These are phyloP conservation scores for Capitella teleta DNA, from an alignment of 1,140 invertebrate genomes.

Conservation along the genomic window DNA sequence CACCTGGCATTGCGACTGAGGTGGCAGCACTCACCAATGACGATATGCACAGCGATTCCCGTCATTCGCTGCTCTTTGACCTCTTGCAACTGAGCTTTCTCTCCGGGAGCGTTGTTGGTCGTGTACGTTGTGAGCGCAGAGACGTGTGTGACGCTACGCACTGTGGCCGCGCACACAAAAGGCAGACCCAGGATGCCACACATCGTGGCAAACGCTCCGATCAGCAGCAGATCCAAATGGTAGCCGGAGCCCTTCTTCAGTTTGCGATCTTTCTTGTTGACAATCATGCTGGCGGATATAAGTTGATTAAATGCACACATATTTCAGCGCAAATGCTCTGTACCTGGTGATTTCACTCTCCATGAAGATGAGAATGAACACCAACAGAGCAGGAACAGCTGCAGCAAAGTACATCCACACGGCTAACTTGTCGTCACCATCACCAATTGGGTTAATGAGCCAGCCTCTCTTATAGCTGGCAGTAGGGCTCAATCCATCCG, in stretches of 20 bases:
- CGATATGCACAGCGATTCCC: constrained; percentile 51
- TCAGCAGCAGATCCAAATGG: constrained; percentile 87
- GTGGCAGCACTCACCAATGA: constrained; percentile 8
- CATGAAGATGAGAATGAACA: constrained; percentile 98
- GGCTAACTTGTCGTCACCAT: constrained; percentile 52
- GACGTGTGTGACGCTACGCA: constrained; percentile 96
- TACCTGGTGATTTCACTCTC: constrained; percentile 98
- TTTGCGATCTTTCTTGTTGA: constrained; percentile 97
- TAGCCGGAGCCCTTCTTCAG: constrained; percentile 95
- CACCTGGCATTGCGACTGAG: too few species aligned
- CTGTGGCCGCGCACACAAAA: constrained; percentile 91
- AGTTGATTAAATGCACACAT: neutral
- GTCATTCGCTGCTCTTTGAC: constrained; percentile 91
- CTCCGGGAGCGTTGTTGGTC: constrained; percentile 91
- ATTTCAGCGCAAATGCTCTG: constrained; percentile 33
- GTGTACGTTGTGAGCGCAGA: constrained; percentile 94
- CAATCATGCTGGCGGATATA: constrained; percentile 64
- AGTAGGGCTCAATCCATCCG: constrained; percentile 58
- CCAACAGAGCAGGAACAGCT: constrained; percentile 77
- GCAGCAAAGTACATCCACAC: constrained; percentile 73
- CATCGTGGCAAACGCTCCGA: constrained; percentile 77
- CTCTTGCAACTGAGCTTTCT: constrained; percentile 93
- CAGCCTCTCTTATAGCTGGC: constrained; percentile 59
- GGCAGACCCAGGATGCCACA: constrained; percentile 89
- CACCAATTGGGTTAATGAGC: constrained; percentile 74